Percentiles rank a stretch among this genome's conserved stretches.
Evolutionary conservation across 2,113 vertebrate species (phyloP).

Genomic region (Oryzias curvinotus): DNA sequence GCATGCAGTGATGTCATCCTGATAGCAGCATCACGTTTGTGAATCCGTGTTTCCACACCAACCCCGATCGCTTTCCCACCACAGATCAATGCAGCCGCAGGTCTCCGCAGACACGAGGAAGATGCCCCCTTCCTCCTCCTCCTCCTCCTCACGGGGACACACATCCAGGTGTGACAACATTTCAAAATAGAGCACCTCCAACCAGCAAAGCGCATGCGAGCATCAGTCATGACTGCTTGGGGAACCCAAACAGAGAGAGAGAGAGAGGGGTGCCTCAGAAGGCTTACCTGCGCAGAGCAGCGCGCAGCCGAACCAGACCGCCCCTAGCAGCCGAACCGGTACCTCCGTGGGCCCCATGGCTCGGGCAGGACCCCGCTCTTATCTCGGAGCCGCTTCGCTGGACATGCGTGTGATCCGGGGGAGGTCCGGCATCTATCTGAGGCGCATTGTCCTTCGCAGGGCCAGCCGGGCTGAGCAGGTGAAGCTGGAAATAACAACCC

Average conservation of each 20-base stretch:
- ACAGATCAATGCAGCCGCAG: slow-evolving; percentile 59
- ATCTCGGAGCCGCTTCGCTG: slow-evolving; percentile 15
- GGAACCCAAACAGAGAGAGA: neutral
- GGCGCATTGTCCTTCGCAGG: slow-evolving; percentile 37
- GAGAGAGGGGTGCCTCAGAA: too few relatives aligned
- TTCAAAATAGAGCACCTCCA: too few relatives aligned
- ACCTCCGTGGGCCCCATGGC: slow-evolving; percentile 46
- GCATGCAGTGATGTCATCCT: slow-evolving; percentile 73
- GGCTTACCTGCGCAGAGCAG: slow-evolving; percentile 62
- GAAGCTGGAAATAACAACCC: neutral
- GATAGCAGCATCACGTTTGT: slow-evolving; percentile 66
- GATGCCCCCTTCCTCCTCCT: too few relatives aligned
- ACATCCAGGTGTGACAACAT: too few relatives aligned
- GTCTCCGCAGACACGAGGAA: neutral
- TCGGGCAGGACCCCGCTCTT: slow-evolving; percentile 29
- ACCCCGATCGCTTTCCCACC: slow-evolving; percentile 59
- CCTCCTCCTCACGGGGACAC: too few relatives aligned
- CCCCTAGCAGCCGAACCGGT: slow-evolving; percentile 38
- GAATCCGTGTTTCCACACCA: slow-evolving; percentile 70
- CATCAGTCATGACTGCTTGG: rapidly evolving
- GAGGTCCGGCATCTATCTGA: slow-evolving; percentile 14
- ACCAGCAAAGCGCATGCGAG: too few relatives aligned
- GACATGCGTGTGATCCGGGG: slow-evolving; percentile 24
- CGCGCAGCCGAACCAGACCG: slow-evolving; percentile 53
- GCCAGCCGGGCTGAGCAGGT: neutral